Evolutionary conservation across 2,113 vertebrate genomes (phyloP).

Genomic region (Ellobius talpinus): DNA sequence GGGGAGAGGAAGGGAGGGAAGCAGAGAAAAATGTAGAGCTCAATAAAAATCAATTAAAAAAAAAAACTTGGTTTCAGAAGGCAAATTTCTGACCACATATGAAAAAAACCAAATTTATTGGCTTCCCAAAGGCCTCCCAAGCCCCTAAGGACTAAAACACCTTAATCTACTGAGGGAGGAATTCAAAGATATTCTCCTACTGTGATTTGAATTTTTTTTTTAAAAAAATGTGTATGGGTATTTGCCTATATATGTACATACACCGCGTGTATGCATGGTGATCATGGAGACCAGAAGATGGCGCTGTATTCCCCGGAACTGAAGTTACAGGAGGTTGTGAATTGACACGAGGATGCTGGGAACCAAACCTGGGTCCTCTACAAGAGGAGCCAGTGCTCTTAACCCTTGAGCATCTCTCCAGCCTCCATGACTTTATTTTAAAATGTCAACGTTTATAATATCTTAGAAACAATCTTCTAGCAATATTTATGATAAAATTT

Average conservation of each 20-base stretch:
- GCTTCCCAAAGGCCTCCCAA: background rate
- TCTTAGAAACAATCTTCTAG: slow-evolving; percentile 9
- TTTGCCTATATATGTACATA: background rate
- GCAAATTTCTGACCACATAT: background rate
- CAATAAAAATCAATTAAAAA: no score
- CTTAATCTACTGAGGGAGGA: background rate
- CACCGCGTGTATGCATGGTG: background rate
- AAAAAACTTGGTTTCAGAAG: background rate
- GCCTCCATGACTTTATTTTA: background rate
- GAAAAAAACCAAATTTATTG: background rate
- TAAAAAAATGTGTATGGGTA: background rate
- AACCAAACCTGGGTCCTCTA: background rate
- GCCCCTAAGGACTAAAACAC: background rate
- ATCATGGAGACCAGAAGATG: background rate
- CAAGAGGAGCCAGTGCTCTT: background rate
- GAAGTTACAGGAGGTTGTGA: no score
- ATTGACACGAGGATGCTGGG: background rate
- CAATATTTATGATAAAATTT: background rate
- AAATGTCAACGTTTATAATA: background rate
- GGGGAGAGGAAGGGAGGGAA: no score
- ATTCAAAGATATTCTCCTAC: background rate
- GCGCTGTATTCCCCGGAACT: background rate
- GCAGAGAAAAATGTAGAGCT: no score
- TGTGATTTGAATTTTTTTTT: background rate
- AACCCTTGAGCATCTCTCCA: background rate